Evolutionary conservation across 2,113 vertebrate species (phyloP).

Genomic region (Saguinus imperator): DNA sequence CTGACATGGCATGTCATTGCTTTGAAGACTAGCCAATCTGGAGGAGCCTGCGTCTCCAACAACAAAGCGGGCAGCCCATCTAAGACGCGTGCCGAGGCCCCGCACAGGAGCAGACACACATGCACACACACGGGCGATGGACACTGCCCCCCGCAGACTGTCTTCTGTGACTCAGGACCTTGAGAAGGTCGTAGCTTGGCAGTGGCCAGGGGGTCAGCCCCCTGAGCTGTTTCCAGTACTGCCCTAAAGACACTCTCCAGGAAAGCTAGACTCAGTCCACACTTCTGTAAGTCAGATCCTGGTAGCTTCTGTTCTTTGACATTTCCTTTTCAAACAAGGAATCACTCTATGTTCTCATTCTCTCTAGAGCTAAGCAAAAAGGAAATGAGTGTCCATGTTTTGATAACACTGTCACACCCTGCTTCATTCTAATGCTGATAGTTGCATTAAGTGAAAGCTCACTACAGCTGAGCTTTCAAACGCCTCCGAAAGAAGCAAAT

Average conservation of each 20-base stretch:
- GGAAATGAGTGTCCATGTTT: neutral
- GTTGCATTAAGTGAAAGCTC: too few species aligned
- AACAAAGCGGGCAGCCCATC: conserved; percentile 52
- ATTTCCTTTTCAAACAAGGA: neutral
- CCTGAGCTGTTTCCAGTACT: neutral
- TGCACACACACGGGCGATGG: neutral
- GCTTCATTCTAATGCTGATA: neutral
- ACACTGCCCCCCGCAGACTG: neutral
- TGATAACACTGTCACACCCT: neutral
- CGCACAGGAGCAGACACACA: neutral
- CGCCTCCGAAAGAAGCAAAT: neutral
- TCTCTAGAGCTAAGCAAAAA: neutral
- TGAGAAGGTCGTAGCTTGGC: neutral
- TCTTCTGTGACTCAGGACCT: neutral
- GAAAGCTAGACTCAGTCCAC: neutral
- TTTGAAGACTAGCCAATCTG: conserved; percentile 78
- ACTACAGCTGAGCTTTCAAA: accelerated
- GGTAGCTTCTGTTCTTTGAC: neutral
- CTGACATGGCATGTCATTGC: conserved; percentile 74
- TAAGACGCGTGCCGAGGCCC: neutral
- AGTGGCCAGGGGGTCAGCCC: neutral
- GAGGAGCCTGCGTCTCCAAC: conserved; percentile 69
- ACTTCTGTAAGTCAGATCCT: neutral
- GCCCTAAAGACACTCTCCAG: neutral
- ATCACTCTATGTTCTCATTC: neutral